Conservation (phyloP, 2,113 vertebrate species). For the Dipodomys merriami region DNA sequence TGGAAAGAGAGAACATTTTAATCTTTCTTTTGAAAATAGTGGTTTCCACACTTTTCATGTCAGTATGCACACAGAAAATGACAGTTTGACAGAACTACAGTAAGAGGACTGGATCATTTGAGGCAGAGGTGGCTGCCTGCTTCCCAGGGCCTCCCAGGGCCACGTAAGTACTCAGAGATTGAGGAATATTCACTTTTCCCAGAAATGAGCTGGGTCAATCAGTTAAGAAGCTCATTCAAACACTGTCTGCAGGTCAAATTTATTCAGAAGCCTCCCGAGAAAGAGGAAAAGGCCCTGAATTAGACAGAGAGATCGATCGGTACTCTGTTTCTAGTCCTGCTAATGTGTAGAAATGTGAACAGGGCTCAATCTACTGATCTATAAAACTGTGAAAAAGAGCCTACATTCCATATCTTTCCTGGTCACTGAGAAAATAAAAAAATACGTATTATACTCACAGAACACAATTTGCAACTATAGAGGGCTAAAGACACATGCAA, state of each 20-base stretch:
- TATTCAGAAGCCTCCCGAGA: background rate
- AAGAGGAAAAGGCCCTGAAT: background rate
- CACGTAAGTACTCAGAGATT: background rate
- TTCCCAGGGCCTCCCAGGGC: background rate
- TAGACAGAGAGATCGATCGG: background rate
- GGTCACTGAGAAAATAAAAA: background rate
- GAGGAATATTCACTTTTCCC: background rate
- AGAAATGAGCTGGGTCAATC: background rate
- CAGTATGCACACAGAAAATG: background rate
- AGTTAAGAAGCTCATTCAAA: background rate
- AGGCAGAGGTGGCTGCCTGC: background rate
- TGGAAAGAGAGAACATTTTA: background rate
- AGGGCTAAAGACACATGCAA: background rate
- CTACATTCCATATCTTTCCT: background rate
- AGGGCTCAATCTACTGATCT: background rate
- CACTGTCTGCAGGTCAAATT: background rate
- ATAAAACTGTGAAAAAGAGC: background rate
- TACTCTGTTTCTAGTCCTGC: background rate
- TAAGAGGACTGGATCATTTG: conserved; percentile 1
- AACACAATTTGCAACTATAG: background rate
- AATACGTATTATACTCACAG: background rate
- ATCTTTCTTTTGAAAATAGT: background rate
- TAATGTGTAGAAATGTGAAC: background rate
- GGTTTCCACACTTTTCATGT: background rate
- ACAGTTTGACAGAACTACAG: background rate